Evolutionary conservation across 2,797 vertebrate genomes (phyloP).

Genomic region (Bovichtus diacanthus): DNA sequence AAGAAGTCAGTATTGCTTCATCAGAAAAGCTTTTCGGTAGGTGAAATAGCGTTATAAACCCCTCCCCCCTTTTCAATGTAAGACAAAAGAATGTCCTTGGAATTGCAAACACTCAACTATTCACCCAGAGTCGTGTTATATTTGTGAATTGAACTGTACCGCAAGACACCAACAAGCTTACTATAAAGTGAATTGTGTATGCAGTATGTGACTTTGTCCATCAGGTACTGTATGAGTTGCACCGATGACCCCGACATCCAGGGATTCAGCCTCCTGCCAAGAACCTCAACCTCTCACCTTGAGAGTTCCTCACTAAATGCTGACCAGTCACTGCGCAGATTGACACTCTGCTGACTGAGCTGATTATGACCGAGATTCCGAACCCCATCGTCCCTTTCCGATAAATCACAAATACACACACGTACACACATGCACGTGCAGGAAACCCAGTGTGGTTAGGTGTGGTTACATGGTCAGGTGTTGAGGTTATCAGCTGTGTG

Average conservation of each 20-base stretch:
- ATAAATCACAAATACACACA: conserved; percentile 29
- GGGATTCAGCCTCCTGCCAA: conserved; percentile 15
- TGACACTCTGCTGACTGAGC: conserved; percentile 53
- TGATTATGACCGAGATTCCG: conserved; percentile 29
- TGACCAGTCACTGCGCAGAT: conserved; percentile 51
- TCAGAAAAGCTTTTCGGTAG: no score
- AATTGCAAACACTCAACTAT: not conserved
- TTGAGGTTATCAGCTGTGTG: conserved; percentile 10
- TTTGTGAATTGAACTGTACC: not conserved
- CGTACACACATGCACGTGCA: not conserved
- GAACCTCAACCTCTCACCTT: conserved; percentile 43
- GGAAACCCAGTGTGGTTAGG: not conserved
- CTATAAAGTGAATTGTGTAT: not conserved
- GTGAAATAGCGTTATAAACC: not conserved
- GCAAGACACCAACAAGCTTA: not conserved
- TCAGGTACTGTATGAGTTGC: not conserved
- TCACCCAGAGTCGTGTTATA: not conserved
- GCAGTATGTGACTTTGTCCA: not conserved
- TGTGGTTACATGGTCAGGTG: conserved; percentile 33
- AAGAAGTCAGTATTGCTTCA: no score
- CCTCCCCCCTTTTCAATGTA: not conserved
- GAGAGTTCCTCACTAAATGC: conserved; percentile 31
- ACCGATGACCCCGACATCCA: not conserved
- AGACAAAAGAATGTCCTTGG: not conserved
- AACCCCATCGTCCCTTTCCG: not conserved